These are phyloP conservation scores for Sceloporus undulatus DNA, from an alignment of 2,113 vertebrate species.

Conservation along the genomic window DNA sequence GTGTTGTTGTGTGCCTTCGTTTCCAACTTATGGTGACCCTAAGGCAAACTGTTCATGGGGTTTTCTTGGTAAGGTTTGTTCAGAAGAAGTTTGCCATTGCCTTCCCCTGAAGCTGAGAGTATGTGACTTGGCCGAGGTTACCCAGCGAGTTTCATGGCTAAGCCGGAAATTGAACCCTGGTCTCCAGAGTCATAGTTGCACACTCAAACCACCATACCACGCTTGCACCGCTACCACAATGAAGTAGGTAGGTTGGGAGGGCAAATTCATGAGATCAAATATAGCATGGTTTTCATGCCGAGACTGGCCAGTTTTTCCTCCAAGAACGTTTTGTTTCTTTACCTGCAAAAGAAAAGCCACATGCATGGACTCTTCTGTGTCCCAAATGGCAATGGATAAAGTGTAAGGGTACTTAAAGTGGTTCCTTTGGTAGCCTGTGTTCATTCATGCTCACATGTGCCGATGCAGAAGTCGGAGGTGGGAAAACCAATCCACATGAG, in stretches of 20 bases:
- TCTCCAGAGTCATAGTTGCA: no score
- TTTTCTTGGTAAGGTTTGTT: no score
- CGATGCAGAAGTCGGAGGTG: neutral
- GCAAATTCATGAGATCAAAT: neutral
- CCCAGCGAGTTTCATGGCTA: no score
- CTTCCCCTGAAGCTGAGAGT: no score
- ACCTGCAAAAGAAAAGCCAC: accelerated
- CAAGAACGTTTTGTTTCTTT: accelerated
- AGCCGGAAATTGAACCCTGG: no score
- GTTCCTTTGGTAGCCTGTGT: accelerated
- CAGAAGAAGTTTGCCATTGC: no score
- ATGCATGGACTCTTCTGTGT: accelerated
- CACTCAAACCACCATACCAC: no score
- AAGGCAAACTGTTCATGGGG: no score
- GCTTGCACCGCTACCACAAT: neutral
- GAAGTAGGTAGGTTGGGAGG: neutral
- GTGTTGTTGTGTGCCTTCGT: no score
- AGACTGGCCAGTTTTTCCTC: no score
- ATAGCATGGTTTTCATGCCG: conserved; percentile 7
- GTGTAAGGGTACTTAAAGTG: neutral
- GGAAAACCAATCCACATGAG: accelerated
- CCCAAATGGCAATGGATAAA: accelerated
- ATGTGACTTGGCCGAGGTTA: no score
- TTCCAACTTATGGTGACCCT: no score
- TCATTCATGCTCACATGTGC: accelerated